phyloP scores from a whole-genome alignment of 2,797 vertebrate genomes.

The Sebastiscus albofasciatus region DNA sequence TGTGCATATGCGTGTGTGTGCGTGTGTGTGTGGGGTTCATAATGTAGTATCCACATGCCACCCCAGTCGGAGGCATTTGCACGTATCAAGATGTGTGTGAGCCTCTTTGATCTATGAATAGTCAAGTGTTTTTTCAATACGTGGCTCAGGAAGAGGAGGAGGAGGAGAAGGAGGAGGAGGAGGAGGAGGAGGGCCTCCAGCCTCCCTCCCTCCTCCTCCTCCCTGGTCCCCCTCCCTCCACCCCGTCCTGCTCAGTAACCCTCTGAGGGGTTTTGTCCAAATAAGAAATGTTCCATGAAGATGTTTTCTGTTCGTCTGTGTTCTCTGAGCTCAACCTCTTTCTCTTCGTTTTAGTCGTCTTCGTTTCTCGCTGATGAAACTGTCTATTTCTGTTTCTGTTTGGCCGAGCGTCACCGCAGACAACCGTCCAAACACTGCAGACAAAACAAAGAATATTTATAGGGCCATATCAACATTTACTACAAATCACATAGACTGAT shows the following conservation, averaged over 20 bases:
- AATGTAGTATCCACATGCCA: conserved; percentile 17
- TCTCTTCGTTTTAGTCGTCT: background rate
- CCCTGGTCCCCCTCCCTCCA: background rate
- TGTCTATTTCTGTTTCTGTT: conserved; percentile 6
- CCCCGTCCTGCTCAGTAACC: conserved; percentile 11
- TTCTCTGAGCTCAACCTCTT: background rate
- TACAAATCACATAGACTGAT: background rate
- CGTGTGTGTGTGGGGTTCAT: background rate
- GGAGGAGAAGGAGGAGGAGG: background rate
- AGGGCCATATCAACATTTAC: background rate
- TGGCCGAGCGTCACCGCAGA: background rate
- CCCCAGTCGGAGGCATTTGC: conserved; percentile 28
- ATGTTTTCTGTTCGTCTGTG: conserved; percentile 43
- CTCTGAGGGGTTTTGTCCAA: conserved; percentile 49
- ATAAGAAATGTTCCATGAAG: conserved; percentile 50
- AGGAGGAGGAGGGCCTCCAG: background rate
- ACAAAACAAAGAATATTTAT: background rate
- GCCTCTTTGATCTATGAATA: conserved; percentile 65
- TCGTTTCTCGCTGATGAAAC: background rate
- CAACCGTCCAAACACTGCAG: background rate
- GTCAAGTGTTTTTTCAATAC: conserved; percentile 35
- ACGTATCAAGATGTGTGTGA: conserved; percentile 48
- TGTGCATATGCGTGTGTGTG: background rate
- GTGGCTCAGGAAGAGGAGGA: conserved; percentile 34
- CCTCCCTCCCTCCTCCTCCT: background rate